Base-by-base conservation (phyloP, 2,888 invertebrate species). In the Nymphalis polychloros region DNA sequence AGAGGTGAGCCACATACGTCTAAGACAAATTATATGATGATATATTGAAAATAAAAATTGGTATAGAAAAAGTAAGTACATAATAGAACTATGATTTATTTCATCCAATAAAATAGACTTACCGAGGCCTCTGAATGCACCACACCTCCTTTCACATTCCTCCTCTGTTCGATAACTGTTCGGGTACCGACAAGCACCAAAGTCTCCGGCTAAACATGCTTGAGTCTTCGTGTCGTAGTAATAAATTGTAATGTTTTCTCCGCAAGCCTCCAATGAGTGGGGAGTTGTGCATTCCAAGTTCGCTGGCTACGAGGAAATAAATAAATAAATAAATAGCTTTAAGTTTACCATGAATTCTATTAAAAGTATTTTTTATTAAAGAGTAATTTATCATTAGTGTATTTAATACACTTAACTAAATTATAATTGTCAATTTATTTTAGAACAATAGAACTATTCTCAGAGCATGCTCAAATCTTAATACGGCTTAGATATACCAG, bases 141-240 rank as follows among this genome's bases (percentile, higher is more conserved):
- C 97, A 78, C 97, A 97, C 61, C 94, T 94, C 67, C 96, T 90
- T 83, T 96, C 94, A 82, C 97, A 97, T 78, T 96, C 96, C 78
- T 96, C 96, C 77, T 95, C 95, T 0, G 95, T 94, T 70, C 93
- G 92, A 87, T 95, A 97, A 71, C 95, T 93, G 85, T 97, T 97
- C 55, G 94, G 94, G 52, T 96, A 95, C 8, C 94, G 94, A 81
- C 97, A 97, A 73, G 72, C 82, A 27, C 90, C 90, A 71, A 83
- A 75, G 60, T 93, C 89, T 80, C 96, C 97, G 0, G 94, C 93
- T 55, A 93, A 89, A 79, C 97, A 97, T 17, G 84, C 84, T 49
- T 93, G 85, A 1, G 82, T 84, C 0, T 83, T 83, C 0, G 88
- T 81, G 81, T 98, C 96, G 83, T 95, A 98, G 90, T 95, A 97